Evolutionary conservation across 2,888 invertebrate genomes (phyloP), one percentile per base, ranked within the genome.

Genomic region (Phaonia tiefii): DNA sequence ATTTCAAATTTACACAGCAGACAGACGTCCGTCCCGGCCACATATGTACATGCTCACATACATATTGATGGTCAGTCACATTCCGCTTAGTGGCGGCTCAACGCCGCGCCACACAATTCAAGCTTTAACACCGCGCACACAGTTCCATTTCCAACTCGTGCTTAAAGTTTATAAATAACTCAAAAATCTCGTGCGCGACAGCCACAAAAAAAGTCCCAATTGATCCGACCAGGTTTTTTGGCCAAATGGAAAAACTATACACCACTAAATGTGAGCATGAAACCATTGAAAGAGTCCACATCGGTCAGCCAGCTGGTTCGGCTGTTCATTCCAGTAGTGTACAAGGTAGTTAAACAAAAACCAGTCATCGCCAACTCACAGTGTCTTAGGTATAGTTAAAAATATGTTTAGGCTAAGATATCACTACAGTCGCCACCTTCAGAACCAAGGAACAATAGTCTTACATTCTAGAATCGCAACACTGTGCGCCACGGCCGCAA

Each of bases 141-240:
- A 31, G 31, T 31, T 31, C 31, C 31, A 31, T 31, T 31, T 3
- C 31, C 31, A 31, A 58, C 49, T 63, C 78, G 81, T 78, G 81
- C 69, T 75, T 66, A 17, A 75, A 78, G 70, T 63, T 75, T 75
- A 78, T 71, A 81, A 81, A 81, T 75, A 75, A 72, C 72, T 75
- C 63, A 44, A 51, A 78, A 78, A 81, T 78, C 81, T 81, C 81
- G 81, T 81, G 81, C 81, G 3, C 31, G 31, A 31, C 31, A 31
- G 31, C 8, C 65, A 42, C 63, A 17, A 20, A n/a, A n/a, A 17
- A 17, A 7, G 8, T 10, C 1, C 17, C 60, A 58, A 15, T 4
- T 17, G 1, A 31, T 31, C n/a, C n/a, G n/a, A 31, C 31, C 31
- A 8, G 31, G 31, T 31, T 25, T 39, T 42, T 63, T 63, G 63